Base-by-base conservation (phyloP, 2,888 invertebrate species). In the Trachelus troglodyta region DNA sequence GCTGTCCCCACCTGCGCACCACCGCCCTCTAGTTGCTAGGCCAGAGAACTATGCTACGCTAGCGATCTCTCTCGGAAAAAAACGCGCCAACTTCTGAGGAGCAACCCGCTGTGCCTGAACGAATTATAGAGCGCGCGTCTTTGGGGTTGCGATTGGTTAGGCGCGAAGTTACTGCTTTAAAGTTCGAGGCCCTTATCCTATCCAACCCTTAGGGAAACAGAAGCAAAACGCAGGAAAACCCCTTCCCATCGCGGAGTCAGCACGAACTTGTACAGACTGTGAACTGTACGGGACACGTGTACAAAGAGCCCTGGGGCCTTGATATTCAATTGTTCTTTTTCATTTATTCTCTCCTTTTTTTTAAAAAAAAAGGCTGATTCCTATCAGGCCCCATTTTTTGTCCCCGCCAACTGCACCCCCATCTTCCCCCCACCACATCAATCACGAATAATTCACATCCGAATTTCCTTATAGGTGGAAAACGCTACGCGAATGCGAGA, bases 1-100 rank as follows among this genome's bases (percentile, higher is more conserved):
- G 91, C 87, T 91, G 91, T 89, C 91, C 91, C 89, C 88, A 89
- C 82, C 86, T 91, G 87, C 90, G 90, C 89, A 91, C 91, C 86
- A 91, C 91, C 84, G 91, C 91, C 88, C 90, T 91, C 79, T 91
- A 89, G 85, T 40, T 40, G 15, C 40, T 40, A 15, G 15, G 40
- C 40, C 74, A 80, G 79, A 83, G 84, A 83, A 81, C 83, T 78
- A 40, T 1, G 40, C 40, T 15, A 40, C 40, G 40, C 40, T 40
- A 15, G 40, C 40, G 15, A 79, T 79, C 83, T 80, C 30, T 69
- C 81, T 69, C 79, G 83, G 82, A 84, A 84, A 82, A 84, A 84
- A 82, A 78, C 81, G 69, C 84, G 81, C 82, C 81, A 84, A 81
- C 81, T 82, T 81, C 92, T 33, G 69, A 69, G 69, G 69, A 69